Evolutionary conservation across 1,140 invertebrate species (phyloP).

Genomic region (Arctopsyche grandis): DNA sequence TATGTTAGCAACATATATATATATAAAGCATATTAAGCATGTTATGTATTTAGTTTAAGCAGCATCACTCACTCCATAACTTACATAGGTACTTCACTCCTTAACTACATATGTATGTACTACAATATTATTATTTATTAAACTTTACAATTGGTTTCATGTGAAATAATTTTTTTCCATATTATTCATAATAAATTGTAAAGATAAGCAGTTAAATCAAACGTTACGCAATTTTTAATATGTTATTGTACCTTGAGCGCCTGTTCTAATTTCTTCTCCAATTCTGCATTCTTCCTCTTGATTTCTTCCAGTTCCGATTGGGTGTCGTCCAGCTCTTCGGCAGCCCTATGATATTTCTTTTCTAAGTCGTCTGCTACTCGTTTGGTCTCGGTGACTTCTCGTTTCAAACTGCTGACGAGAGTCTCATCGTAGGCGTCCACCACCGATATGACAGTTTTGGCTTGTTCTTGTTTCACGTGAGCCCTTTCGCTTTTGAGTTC

Average conservation of each 20-base stretch:
- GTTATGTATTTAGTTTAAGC: neutral
- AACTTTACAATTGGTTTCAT: neutral
- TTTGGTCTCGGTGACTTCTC: conserved; percentile 79
- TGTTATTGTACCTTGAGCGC: conserved; percentile 64
- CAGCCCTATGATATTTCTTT: conserved; percentile 77
- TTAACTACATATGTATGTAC: too few relatives aligned
- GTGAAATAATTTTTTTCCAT: neutral
- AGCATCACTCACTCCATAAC: neutral
- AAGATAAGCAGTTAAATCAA: too few relatives aligned
- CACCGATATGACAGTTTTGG: conserved; percentile 69
- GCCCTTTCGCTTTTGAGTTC: conserved; percentile 76
- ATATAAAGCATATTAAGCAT: conserved; percentile 38
- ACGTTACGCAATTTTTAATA: neutral
- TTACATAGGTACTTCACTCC: too few relatives aligned
- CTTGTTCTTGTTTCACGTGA: conserved; percentile 69
- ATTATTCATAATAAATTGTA: too few relatives aligned
- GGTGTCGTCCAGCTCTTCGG: conserved; percentile 79
- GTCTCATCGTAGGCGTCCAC: conserved; percentile 68
- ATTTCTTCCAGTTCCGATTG: conserved; percentile 82
- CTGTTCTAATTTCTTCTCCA: conserved; percentile 77
- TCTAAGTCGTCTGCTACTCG: conserved; percentile 83
- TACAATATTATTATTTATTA: conserved; percentile 15
- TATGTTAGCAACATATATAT: conserved; percentile 57
- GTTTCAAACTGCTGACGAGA: conserved; percentile 74
- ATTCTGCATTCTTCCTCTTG: conserved; percentile 76